Conservation (phyloP, 1,140 invertebrate genomes). For the Zaprionus tsacasi region DNA sequence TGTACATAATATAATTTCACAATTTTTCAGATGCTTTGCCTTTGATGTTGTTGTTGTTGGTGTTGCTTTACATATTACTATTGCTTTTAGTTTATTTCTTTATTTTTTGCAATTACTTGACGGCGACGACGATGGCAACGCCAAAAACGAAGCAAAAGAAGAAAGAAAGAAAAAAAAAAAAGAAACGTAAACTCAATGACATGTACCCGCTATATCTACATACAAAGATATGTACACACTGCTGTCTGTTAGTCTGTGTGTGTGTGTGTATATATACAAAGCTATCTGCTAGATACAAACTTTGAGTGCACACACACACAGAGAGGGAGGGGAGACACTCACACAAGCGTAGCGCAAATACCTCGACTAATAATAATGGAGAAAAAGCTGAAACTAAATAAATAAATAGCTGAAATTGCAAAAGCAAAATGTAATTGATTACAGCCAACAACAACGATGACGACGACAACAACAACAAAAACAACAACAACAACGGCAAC, state of each 20-base stretch:
- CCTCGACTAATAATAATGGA: slow-evolving; percentile 75
- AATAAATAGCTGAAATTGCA: slow-evolving; percentile 82
- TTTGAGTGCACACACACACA: slow-evolving; percentile 33
- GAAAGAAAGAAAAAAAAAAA: slow-evolving; percentile 44
- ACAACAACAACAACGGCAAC: slow-evolving; percentile 21
- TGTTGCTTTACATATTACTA: slow-evolving; percentile 72
- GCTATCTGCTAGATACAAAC: slow-evolving; percentile 74
- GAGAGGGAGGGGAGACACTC: slow-evolving; percentile 19
- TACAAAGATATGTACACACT: slow-evolving; percentile 26
- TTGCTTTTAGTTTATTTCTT: slow-evolving; percentile 81
- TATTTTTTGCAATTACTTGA: slow-evolving; percentile 79
- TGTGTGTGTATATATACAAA: slow-evolving; percentile 21
- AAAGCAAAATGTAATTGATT: slow-evolving; percentile 81
- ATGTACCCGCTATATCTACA: slow-evolving; percentile 41
- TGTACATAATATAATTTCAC: slow-evolving; percentile 68
- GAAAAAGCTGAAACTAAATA: slow-evolving; percentile 78
- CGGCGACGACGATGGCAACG: slow-evolving; percentile 50
- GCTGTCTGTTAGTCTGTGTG: neutral
- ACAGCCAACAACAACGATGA: slow-evolving; percentile 62
- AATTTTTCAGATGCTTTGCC: slow-evolving; percentile 56
- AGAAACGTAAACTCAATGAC: slow-evolving; percentile 68
- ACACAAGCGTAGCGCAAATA: slow-evolving; percentile 38
- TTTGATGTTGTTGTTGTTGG: slow-evolving; percentile 6
- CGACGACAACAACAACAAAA: slow-evolving; percentile 3
- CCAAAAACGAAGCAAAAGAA: slow-evolving; percentile 60